Base-by-base conservation (phyloP, 1,140 invertebrate genomes). In the Macrobrachium nipponense region DNA sequence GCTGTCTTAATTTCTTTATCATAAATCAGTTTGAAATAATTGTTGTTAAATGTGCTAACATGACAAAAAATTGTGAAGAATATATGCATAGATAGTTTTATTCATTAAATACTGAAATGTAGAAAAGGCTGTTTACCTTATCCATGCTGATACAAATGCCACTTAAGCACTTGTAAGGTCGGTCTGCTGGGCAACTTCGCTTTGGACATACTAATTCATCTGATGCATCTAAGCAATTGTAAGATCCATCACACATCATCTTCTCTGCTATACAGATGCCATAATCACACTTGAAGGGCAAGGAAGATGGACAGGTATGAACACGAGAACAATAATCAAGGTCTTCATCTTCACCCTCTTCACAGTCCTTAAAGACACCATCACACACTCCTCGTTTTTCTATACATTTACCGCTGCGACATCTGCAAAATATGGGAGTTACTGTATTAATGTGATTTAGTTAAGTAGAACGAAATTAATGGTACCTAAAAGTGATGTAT, bases 211-310 rank as follows among this genome's bases (percentile, higher is more conserved):
- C 62, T n/a, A 85, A 66, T 76, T 88, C 88, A 73, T 88, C 88
- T 1, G 76, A 27, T 15, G 84, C 88, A 62, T 87, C 88, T 11
- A 88, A 81, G 66, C 85, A 88, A 70, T 88, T 88, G 72, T 78
- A 88, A 44, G 79, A 75, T 14, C 80, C 76, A 58, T 87, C 84
- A 79, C 88, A 88, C 43, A 88, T n/a, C 84, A 87, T 87, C 81
- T 58, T 79, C 51, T 88, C 86, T 51, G 81, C 61, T 8, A 88
- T 78, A n/a, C 88, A 88, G 43, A 84, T 84, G 51, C 88, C 88
- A 66, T 88, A 88, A 80, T 88, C 88, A 72, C 88, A 88, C 78
- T 88, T 88, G 84, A 88, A 87, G 14, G 88, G 64, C 14, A 66
- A 76, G 44, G n/a, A 64, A 10, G 64, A 17, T 0, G 88, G 85